Evolutionary conservation across 2,113 vertebrate species (phyloP).

Genomic region (Mandrillus leucophaeus): DNA sequence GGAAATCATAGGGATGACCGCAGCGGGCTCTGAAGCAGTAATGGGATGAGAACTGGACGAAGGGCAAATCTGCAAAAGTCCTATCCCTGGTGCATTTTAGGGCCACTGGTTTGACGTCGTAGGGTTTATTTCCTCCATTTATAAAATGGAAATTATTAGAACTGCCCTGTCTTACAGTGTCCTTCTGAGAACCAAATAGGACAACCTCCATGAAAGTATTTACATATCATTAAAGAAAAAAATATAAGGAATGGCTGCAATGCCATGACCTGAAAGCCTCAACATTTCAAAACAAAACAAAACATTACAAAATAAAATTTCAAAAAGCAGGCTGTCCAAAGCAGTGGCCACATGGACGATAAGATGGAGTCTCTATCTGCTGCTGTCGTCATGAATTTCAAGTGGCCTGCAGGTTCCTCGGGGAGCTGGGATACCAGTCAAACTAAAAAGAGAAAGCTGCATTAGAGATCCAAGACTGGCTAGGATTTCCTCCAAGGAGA

Average conservation of each 20-base stretch:
- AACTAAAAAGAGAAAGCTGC: background rate
- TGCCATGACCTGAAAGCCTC: background rate
- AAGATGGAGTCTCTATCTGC: background rate
- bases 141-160: background rate
- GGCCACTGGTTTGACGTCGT: background rate
- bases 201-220: background rate
- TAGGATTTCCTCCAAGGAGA: background rate
- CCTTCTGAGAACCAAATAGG: background rate
- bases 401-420: background rate
- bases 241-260: background rate
- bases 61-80: background rate
- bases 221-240: background rate
- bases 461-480: rapidly evolving
- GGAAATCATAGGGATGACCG: background rate
- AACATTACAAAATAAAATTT: too few relatives aligned
- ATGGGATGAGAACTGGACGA: rapidly evolving
- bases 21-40: rapidly evolving
- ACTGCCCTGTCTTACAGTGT: background rate
- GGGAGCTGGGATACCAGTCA: background rate
- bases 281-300: background rate
- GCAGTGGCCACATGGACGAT: too few relatives aligned
- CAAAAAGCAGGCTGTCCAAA: rapidly evolving
- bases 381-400: background rate
- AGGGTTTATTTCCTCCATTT: background rate
- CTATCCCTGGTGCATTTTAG: too few relatives aligned